A percentile compares a stretch with the other conserved stretches of the same genome.
Evolutionary conservation across 2,888 invertebrate species (phyloP).

Genomic region (Noctua pronuba): DNA sequence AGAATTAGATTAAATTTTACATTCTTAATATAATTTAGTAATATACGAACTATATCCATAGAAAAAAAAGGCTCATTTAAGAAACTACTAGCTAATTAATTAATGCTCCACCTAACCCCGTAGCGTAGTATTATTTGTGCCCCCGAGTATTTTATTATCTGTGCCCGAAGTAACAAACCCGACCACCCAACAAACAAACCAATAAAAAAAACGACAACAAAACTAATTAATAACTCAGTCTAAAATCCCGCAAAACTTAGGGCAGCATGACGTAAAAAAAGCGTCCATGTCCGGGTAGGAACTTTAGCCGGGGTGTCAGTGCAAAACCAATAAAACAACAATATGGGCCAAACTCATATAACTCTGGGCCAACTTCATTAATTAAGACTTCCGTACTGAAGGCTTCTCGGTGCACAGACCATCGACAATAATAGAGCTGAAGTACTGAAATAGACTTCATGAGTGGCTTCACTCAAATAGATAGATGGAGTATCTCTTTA

Average conservation of each 20-base stretch:
- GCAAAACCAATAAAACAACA: slow-evolving; percentile 66
- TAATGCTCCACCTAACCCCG: neutral
- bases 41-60: neutral
- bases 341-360: slow-evolving; percentile 69
- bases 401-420: slow-evolving; percentile 35
- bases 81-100: neutral
- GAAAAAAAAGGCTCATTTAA: neutral
- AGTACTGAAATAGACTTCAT: neutral
- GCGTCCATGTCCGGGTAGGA: slow-evolving; percentile 44
- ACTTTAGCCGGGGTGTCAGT: slow-evolving; percentile 59
- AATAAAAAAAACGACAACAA: slow-evolving; percentile 32
- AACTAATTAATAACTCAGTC: slow-evolving; percentile 63
- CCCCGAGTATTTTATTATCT: too few species aligned
- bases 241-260: slow-evolving; percentile 58
- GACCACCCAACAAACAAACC: neutral
- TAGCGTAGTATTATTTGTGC: too few species aligned
- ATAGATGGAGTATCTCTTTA: neutral
- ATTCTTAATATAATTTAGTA: too few species aligned
- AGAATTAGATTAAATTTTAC: too few species aligned
- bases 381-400: slow-evolving; percentile 66
- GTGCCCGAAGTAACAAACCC: slow-evolving; percentile 11
- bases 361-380: slow-evolving; percentile 68
- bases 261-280: slow-evolving; percentile 54
- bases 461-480: too few species aligned
- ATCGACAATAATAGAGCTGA: slow-evolving; percentile 4